These are phyloP conservation scores for Pollicipes pollicipes DNA, from an alignment of 1,140 invertebrate species.

Conservation along the genomic window DNA sequence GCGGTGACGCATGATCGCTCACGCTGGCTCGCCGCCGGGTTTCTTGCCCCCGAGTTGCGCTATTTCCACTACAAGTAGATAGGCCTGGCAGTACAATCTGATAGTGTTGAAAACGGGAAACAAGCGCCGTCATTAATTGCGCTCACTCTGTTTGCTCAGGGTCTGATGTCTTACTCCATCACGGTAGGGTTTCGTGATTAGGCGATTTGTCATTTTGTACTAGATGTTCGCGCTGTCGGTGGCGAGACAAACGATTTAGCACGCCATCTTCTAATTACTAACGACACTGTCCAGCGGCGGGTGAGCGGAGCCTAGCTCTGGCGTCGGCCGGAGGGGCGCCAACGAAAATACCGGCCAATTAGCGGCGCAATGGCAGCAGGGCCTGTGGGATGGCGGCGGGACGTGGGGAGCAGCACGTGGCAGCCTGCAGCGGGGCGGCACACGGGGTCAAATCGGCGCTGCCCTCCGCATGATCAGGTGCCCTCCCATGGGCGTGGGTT, in stretches of 20 bases:
- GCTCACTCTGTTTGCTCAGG: neutral
- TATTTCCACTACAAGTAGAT: neutral
- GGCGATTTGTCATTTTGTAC: neutral
- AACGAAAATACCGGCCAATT: too few species aligned
- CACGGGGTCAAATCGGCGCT: too few species aligned
- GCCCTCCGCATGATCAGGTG: too few species aligned
- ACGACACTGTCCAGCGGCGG: neutral
- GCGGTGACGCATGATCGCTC: neutral
- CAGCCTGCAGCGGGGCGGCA: too few species aligned
- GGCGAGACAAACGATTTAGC: neutral
- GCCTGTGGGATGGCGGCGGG: too few species aligned
- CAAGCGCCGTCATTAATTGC: neutral
- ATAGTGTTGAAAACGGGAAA: slow-evolving; percentile 2
- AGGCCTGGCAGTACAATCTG: neutral
- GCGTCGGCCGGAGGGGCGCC: too few species aligned
- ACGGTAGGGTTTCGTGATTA: neutral
- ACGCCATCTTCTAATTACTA: neutral
- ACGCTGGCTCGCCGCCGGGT: neutral
- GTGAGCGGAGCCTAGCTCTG: neutral
- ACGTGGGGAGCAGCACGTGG: too few species aligned
- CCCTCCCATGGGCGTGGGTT: too few species aligned
- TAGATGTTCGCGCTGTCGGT: neutral
- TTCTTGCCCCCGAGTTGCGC: neutral
- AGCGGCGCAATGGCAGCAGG: too few species aligned
- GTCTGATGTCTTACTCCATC: neutral